Evolutionary conservation across 2,888 invertebrate species (phyloP).

Genomic region (Melipona bicolor): DNA sequence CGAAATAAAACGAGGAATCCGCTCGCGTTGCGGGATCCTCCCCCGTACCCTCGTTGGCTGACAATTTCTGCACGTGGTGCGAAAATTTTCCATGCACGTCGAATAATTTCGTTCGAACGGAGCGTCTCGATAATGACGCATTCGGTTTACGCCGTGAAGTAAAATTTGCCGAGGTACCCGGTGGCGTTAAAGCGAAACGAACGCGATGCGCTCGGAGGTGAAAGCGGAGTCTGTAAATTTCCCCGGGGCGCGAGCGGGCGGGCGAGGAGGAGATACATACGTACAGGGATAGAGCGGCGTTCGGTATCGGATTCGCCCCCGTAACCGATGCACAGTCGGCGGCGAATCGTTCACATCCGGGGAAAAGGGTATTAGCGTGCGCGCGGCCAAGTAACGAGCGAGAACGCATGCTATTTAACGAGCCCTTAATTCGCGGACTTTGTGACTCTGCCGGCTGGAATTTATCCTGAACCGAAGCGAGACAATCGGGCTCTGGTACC

Average conservation of each 20-base stretch:
- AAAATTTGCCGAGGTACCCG: constrained; percentile 1
- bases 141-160: not conserved
- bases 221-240: constrained; percentile 26
- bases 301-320: not conserved
- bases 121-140: constrained; percentile 2
- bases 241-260: no score
- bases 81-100: not conserved
- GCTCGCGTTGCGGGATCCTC: not conserved
- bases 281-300: not conserved
- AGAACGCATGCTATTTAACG: constrained; percentile 51
- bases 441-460: constrained; percentile 29
- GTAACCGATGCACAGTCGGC: not conserved
- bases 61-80: not conserved
- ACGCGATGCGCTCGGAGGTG: not conserved
- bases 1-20: not conserved
- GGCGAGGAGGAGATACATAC: not conserved
- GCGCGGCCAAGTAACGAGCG: constrained; percentile 44
- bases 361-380: constrained; percentile 34
- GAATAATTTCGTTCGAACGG: constrained; percentile 2
- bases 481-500: constrained; percentile 39
- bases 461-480: constrained; percentile 25
- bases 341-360: constrained; percentile 46
- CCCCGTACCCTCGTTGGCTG: not conserved
- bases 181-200: not conserved
- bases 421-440: constrained; percentile 46